Conservation (phyloP, 2,888 invertebrate species). For the Platycheirus rosarum region DNA sequence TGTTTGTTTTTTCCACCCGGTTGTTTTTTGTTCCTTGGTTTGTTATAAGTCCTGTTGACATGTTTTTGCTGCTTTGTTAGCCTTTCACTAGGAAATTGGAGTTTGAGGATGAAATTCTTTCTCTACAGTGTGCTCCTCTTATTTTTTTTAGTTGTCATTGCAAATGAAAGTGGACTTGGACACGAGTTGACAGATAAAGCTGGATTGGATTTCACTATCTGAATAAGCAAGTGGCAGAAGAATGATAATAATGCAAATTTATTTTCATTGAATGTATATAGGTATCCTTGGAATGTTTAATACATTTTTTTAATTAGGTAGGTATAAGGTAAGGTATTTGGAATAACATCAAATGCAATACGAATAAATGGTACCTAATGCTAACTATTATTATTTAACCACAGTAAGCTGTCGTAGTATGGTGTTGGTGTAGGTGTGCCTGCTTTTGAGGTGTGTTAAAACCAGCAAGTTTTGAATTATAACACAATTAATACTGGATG, state of each 20-base stretch:
- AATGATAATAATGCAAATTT: slow-evolving; percentile 45
- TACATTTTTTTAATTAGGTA: slow-evolving; percentile 53
- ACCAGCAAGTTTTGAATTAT: too few species aligned
- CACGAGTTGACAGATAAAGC: slow-evolving; percentile 70
- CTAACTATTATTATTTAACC: slow-evolving; percentile 27
- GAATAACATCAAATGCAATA: slow-evolving; percentile 47
- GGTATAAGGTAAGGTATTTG: too few species aligned
- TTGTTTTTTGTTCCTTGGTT: slow-evolving; percentile 14
- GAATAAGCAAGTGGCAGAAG: slow-evolving; percentile 24
- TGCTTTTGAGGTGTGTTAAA: too few species aligned
- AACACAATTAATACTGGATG: too few species aligned
- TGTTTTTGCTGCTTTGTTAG: slow-evolving; percentile 55
- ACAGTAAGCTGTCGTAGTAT: slow-evolving; percentile 36
- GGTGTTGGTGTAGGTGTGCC: slow-evolving; percentile 20
- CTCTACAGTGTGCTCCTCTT: slow-evolving; percentile 48
- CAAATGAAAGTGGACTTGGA: slow-evolving; percentile 71
- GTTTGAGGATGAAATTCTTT: slow-evolving; percentile 72
- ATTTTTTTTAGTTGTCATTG: slow-evolving; percentile 71
- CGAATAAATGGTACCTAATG: neutral
- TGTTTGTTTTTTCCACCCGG: slow-evolving; percentile 11
- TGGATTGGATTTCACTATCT: slow-evolving; percentile 66
- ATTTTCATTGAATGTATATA: neutral
- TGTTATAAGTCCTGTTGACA: slow-evolving; percentile 58
- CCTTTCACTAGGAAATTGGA: slow-evolving; percentile 72
- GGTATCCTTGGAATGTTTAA: slow-evolving; percentile 39